Evolutionary conservation across 2,888 invertebrate genomes (phyloP).

Genomic region (Rhagium mordax): DNA sequence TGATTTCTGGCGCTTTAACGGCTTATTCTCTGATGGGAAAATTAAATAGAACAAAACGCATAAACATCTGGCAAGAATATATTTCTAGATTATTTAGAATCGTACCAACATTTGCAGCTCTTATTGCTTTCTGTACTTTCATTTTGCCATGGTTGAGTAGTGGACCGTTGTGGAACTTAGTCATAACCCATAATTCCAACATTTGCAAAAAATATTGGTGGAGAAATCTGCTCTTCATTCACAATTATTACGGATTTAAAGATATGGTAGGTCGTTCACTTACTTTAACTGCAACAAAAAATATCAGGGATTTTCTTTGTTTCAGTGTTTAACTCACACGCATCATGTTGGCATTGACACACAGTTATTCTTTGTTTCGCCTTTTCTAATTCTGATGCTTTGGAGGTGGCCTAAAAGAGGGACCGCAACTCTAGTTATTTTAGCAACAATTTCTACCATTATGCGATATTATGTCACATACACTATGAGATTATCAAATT

Average conservation of each 20-base stretch:
- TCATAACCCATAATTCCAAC: constrained; percentile 78
- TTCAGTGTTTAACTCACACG: constrained; percentile 80
- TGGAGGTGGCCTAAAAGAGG: constrained; percentile 78
- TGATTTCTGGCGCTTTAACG: constrained; percentile 79
- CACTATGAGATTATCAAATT: constrained; percentile 75
- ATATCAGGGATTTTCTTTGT: too few species aligned
- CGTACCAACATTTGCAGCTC: constrained; percentile 76
- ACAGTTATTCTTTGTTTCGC: constrained; percentile 77
- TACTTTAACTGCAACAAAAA: too few species aligned
- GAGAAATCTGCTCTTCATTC: constrained; percentile 80
- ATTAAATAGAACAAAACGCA: constrained; percentile 72
- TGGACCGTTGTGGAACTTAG: constrained; percentile 81
- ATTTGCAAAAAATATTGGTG: constrained; percentile 81
- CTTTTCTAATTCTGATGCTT: constrained; percentile 73
- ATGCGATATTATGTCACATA: constrained; percentile 77
- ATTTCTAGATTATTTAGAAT: constrained; percentile 76
- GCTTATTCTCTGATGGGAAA: constrained; percentile 77
- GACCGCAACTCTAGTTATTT: constrained; percentile 66
- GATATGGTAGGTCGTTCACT: constrained; percentile 74
- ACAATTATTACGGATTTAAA: constrained; percentile 82
- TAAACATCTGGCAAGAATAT: constrained; percentile 76
- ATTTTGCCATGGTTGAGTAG: constrained; percentile 76
- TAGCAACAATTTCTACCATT: constrained; percentile 74
- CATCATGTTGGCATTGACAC: constrained; percentile 83
- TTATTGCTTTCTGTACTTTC: constrained; percentile 78